A percentile compares a stretch with the other conserved stretches of the same genome.
Conservation (phyloP, 2,113 vertebrate genomes). For the Malurus elegans region DNA sequence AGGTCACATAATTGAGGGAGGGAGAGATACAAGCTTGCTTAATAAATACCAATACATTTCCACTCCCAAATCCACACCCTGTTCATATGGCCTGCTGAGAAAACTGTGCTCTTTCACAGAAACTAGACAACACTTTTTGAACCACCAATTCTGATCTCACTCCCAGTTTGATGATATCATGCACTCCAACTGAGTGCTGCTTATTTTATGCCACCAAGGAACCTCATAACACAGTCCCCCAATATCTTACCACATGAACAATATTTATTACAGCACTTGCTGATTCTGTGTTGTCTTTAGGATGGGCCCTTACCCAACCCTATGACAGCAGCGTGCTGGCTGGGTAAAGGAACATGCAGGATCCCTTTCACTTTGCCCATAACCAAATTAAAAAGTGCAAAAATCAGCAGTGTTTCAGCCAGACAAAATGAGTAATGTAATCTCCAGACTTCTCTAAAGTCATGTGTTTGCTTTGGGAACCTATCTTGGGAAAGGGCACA, state of each 20-base stretch:
- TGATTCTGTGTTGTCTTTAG: not conserved
- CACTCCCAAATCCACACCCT: not conserved
- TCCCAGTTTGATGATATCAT: not conserved
- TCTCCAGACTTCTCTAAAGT: not conserved
- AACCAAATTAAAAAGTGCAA: not conserved
- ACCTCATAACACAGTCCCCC: not conserved
- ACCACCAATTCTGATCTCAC: not conserved
- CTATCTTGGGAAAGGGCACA: not conserved
- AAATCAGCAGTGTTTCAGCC: not conserved
- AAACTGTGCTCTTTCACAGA: not conserved
- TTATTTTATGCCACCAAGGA: not conserved
- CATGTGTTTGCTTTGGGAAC: not conserved
- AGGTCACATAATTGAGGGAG: not conserved
- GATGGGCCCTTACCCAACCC: not conserved
- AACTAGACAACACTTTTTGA: not conserved
- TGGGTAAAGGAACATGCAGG: not conserved
- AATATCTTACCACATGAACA: not conserved
- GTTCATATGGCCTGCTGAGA: not conserved
- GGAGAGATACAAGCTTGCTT: not conserved
- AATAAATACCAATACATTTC: not conserved
- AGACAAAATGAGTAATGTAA: not conserved
- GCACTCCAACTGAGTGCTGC: not conserved
- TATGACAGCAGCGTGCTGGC: not conserved
- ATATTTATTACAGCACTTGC: not conserved
- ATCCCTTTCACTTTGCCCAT: not conserved